Evolutionary conservation across 2,797 vertebrate species (phyloP), one percentile per base, ranked within the genome.

Genomic region (Gobio occitaniae): DNA sequence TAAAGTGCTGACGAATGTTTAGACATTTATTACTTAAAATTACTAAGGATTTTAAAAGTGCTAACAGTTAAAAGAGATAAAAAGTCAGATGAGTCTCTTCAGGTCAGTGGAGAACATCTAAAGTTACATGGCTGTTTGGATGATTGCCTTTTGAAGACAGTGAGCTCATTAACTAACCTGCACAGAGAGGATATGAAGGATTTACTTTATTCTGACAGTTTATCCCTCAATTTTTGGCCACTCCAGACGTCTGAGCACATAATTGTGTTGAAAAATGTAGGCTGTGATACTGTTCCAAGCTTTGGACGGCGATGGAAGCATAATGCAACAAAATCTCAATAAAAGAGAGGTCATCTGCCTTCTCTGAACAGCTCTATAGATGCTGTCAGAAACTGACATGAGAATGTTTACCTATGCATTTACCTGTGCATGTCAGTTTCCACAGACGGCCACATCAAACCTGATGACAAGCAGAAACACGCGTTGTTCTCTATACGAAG

Each of bases 61-160:
- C 4, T 38, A 38, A 19, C 50, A 38, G 32, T 38, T 56, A 76
- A n/a, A 65, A 21, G 15, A 47, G n/a, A 78, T 38, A n/a, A 21
- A 10, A 48, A 36, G 15, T n/a, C 32, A 77, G 48, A 50, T 54
- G 72, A 17, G 16, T 9, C 7, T 54, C 38, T 77, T 83, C 72
- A 10, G 61, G 61, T 77, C 72, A 77, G 16, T 16, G n/a, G 36
- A 68, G 72, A 77, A 61, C 59, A 68, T 66, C 38, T 84, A 21
- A 66, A 77, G 36, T 84, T 84, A 44, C 74, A 15, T 6, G 72
- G 72, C 50, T 77, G 61, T 77, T 77, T 69, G 82, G 72, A 68
- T 41, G 82, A 77, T 56, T 84, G 63, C 61, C 61, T 68, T 44
- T 41, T 68, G 63, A 84, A 68, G 47, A 84, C 63, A 84, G 21